Base-by-base conservation (phyloP, 2,797 vertebrate genomes). In the Microcaecilia unicolor region DNA sequence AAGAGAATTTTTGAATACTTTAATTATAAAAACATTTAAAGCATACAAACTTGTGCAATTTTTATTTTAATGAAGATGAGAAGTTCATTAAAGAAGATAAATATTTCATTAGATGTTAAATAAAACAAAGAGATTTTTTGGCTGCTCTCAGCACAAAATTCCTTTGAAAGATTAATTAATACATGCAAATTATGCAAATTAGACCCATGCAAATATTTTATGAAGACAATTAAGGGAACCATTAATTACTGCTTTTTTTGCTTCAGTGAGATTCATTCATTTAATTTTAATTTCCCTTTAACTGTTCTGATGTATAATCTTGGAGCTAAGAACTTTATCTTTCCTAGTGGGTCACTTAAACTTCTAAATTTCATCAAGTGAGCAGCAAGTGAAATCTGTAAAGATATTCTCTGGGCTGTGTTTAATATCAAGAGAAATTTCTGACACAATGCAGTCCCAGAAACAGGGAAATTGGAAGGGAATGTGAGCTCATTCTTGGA, bases 91-190 rank as follows among this genome's bases (percentile, higher is more conserved):
- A 92, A 90, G 81, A 93, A 89, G 87, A 97, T 98, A 94, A 98
- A 98, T 98, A 98, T 98, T 98, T 97, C 90, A 98, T 98, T 90
- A 93, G 91, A 93, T 97, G 89, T 91, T 96, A 94, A 99, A 96
- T 98, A 98, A 98, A 98, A 98, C 93, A 98, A 97, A 97, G 85
- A 88, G 84, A 88, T 86, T 91, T 96, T 92, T 97, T 92, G 90
- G 91, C 93, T 90, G 97, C 93, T 95, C 92, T 98, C 95, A 98
- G 95, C 93, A 97, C 79, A 98, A 98, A 98, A 98, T 95, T 93
- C 92, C 92, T 95, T 95, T 98, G 93, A 98, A 98, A 98, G 93
- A 98, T 98, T 98, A 98, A 98, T 98, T 98, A 98, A 98, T 96
- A 96, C 93, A 95, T 98, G 92, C 94, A 98, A 97, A 98, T 98